Evolutionary conservation across 2,797 vertebrate species (phyloP).

Genomic region (Sebastes diaconus): DNA sequence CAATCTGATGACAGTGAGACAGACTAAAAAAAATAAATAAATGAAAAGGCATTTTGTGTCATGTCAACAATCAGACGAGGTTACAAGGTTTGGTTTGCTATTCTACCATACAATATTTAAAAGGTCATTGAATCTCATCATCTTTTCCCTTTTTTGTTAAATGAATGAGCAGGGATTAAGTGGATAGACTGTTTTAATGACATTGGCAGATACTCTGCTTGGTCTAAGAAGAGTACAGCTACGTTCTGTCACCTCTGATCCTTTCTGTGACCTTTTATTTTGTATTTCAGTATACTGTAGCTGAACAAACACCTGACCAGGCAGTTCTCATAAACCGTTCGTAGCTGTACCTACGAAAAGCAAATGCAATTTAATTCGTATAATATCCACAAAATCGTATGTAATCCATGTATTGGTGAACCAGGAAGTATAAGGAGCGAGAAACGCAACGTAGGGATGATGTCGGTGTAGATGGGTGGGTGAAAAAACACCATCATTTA

Average conservation of each 20-base stretch:
- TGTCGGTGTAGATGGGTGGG: rapidly evolving
- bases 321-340: no score
- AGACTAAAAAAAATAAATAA: not conserved
- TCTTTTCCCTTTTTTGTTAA: not conserved
- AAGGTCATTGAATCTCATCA: not conserved
- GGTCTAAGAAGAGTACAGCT: not conserved
- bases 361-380: no score
- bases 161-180: not conserved
- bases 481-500: no score
- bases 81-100: not conserved
- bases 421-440: no score
- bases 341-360: no score
- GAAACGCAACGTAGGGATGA: no score
- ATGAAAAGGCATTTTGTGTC: not conserved
- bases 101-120: not conserved
- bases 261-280: not conserved
- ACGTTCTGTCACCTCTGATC: not conserved
- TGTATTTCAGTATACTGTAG: not conserved
- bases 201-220: not conserved
- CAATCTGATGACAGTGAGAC: not conserved
- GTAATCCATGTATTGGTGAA: no score
- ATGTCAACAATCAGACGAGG: not conserved
- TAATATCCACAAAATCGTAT: no score
- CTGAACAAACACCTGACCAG: not conserved
- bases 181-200: not conserved